Base-by-base conservation (phyloP, 2,113 vertebrate species). In the Puffinus mauretanicus region DNA sequence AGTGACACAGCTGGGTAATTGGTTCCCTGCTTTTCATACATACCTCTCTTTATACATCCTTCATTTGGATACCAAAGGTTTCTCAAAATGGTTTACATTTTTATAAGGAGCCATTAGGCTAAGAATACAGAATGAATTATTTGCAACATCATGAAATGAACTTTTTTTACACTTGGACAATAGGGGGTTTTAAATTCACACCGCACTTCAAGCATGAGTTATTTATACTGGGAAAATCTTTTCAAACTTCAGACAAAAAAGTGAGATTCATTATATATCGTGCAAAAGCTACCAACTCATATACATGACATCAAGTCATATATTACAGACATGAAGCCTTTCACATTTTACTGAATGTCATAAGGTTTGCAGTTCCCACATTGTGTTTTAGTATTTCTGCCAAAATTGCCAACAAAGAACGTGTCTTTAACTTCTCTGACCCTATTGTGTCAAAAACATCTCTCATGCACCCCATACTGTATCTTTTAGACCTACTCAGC, bases 231-330 rank as follows among this genome's bases (percentile, higher is more conserved):
- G 91, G 96, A 97, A 97, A 97, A 96, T 83, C 80, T 97, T 94
- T 98, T 96, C 66, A 93, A 90, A 94, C 95, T 97, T 97, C 94
- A 96, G 92, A 79, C 62, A 91, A 96, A 96, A 94, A 95, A 93
- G 91, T 87, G 95, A 97, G 94, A 98, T 98, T 98, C 97, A 95
- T 98, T 98, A 97, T 91, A 94, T 82, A 97, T 96, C 60, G 84
- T 94, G 97, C 97, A 97, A 98, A 98, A 97, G 97, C 96, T 98
- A 98, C 97, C 97, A 97, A 98, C 94, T 97, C 97, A 96, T 98
- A 98, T 97, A 98, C 96, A 96, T 98, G 98, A 98, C 97, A 98
- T 97, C 96, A 98, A 98, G 97, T 98, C 97, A 44, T 98, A 98
- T 98, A 98, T 98, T 98, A 98, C 93, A 79, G 88, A 97, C 84